Evolutionary conservation across 1,140 invertebrate genomes (phyloP), one percentile per base, ranked within the genome.

Genomic region (Drosophila arawakana): DNA sequence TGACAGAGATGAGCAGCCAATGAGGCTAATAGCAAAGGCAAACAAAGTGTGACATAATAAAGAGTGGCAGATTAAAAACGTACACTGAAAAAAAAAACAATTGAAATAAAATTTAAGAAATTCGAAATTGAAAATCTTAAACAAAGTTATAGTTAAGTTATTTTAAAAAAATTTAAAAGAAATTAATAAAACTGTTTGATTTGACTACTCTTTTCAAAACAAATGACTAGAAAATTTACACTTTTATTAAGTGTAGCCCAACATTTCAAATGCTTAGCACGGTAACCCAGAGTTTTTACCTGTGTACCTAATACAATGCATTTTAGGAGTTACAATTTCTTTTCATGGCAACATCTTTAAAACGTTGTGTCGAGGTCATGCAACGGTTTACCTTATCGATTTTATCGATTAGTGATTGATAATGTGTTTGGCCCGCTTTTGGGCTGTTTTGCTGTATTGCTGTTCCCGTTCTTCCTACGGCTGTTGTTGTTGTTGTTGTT

Each of bases 381-480:
- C 21, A 41, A 57, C 13, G 13, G n/a, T 34, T 75, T 47, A 78
- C 65, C 77, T 80, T 78, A 84, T 84, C 81, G 81, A 84, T 84
- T 84, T 84, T 60, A 84, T 84, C 74, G 81, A 84, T 84, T 84
- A 85, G 74, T 84, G 78, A 81, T 85, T 85, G 81, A 85, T 85
- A 84, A 80, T 83, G 81, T 69, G 81, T 46, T 76, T 82, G 67
- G 67, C 62, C 67, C 46, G 76, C 68, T 73, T 79, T 68, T 41
- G 37, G 71, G 50, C 11, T 11, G 15, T 15, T 15, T 15, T 15
- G 15, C 15, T 15, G 1, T 15, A 47, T 49, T 43, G 35, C 61
- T 70, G 60, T 46, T 41, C 25, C 25, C 4, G n/a, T 35, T 21
- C 15, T 35, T 18, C 15, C 35, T 44, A 46, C 13, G 63, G 46